Evolutionary conservation across 2,113 vertebrate genomes (phyloP).

Genomic region (Pelodiscus sinensis): DNA sequence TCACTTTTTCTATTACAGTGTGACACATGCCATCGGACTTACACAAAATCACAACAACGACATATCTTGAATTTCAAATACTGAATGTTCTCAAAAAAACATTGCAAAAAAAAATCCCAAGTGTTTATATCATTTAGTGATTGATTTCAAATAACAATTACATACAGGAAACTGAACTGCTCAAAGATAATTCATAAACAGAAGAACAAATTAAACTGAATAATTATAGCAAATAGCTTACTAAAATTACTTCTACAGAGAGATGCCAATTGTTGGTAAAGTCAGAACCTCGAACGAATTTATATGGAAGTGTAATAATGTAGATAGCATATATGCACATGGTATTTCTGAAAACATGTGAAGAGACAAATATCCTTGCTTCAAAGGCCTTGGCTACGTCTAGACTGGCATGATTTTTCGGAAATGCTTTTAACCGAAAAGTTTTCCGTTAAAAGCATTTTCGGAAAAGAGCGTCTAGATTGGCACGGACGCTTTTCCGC

Average conservation of each 20-base stretch:
- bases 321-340: not conserved
- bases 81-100: not conserved
- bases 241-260: not conserved
- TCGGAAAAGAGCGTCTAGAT: too few species aligned
- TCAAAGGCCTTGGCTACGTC: too few species aligned
- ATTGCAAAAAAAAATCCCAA: too few species aligned
- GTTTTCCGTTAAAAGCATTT: too few species aligned
- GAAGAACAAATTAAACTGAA: not conserved
- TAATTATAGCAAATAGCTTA: not conserved
- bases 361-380: not conserved
- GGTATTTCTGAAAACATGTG: not conserved
- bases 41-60: not conserved
- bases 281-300: not conserved
- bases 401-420: too few species aligned
- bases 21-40: too few species aligned
- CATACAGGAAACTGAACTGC: not conserved
- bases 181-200: not conserved
- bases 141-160: not conserved
- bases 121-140: not conserved
- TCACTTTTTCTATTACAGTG: rapidly evolving
- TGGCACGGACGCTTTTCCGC: too few species aligned
- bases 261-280: too few species aligned
- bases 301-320: not conserved
- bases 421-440: too few species aligned
- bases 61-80: not conserved